Conservation (phyloP, 2,113 vertebrate species). For the Ictidomys tridecemlineatus region DNA sequence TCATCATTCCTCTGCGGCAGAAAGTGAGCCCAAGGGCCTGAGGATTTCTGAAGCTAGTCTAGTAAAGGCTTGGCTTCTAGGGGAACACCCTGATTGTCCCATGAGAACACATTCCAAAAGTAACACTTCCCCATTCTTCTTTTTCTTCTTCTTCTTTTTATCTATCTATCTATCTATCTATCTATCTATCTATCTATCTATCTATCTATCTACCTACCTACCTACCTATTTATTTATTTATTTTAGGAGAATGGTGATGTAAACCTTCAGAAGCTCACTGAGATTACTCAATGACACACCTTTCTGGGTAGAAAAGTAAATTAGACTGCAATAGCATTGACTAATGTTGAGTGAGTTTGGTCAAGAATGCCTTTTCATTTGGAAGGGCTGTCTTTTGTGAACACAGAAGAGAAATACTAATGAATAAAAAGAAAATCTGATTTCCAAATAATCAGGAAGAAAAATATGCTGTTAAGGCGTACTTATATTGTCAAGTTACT, state of each 20-base stretch:
- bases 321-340: neutral
- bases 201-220: too few species aligned
- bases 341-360: constrained; percentile 32
- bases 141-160: neutral
- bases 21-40: constrained; percentile 77
- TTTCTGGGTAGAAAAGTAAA: neutral
- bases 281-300: neutral
- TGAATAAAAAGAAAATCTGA: neutral
- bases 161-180: too few species aligned
- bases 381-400: neutral
- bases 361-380: constrained; percentile 38
- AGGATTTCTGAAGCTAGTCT: constrained; percentile 79
- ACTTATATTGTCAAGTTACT: neutral
- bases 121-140: neutral
- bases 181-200: too few species aligned
- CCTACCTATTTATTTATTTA: neutral
- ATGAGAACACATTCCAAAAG: constrained; percentile 26
- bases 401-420: neutral
- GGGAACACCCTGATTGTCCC: constrained; percentile 55
- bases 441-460: neutral
- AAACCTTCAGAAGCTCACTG: constrained; percentile 55
- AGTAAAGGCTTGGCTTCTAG: constrained; percentile 66
- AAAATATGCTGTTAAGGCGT: neutral
- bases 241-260: neutral
- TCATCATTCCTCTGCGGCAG: constrained; percentile 89